phyloP scores from a whole-genome alignment of 2,888 invertebrate species.

The Lithosia quadra region DNA sequence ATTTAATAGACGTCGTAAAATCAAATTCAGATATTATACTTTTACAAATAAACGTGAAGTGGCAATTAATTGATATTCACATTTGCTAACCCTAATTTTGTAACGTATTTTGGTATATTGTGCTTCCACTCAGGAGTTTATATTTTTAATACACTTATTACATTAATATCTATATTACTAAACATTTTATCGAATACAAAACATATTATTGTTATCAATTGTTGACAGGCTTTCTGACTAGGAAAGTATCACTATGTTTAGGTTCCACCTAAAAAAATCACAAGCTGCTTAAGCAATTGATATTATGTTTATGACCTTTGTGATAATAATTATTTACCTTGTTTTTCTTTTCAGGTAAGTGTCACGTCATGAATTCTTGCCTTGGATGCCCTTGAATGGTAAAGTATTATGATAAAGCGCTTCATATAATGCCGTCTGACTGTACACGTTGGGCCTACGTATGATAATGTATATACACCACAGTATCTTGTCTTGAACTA shows the following conservation, averaged over 20 bases:
- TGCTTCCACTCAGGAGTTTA: background rate
- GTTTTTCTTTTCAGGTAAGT: conserved; percentile 16
- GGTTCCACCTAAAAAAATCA: background rate
- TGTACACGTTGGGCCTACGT: background rate
- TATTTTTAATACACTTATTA: too few relatives aligned
- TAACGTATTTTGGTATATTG: background rate
- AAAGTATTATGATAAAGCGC: background rate
- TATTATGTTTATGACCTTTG: too few relatives aligned
- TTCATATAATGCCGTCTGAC: background rate
- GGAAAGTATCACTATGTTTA: background rate
- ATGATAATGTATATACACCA: background rate
- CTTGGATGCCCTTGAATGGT: background rate
- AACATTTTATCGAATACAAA: background rate
- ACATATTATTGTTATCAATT: background rate
- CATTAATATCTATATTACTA: background rate
- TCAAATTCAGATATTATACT: conserved; percentile 13
- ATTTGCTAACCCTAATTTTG: conserved; percentile 5
- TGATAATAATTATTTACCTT: background rate
- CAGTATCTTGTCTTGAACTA: too few relatives aligned
- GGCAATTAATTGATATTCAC: conserved; percentile 6
- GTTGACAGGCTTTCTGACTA: background rate
- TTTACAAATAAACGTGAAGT: conserved; percentile 4
- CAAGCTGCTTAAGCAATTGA: background rate
- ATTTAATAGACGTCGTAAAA: conserved; percentile 39
- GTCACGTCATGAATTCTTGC: too few relatives aligned